Base-by-base conservation (phyloP, 2,113 vertebrate species). In the Dromas ardeola region DNA sequence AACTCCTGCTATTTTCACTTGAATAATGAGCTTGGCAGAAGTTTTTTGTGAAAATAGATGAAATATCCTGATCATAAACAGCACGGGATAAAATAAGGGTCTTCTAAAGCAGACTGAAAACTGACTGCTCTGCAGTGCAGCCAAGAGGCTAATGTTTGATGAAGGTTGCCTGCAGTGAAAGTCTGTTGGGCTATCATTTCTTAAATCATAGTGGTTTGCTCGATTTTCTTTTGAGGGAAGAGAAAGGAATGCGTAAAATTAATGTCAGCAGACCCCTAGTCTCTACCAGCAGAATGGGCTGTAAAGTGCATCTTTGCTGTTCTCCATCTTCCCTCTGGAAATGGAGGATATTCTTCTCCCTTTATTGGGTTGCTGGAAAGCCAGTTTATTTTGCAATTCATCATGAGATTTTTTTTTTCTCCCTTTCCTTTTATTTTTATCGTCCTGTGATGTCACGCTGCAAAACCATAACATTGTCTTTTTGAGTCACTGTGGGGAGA, bases 141-240 rank as follows among this genome's bases (percentile, higher is more conserved):
- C 86, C 81, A 94, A 89, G 66, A 90, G 81, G 78, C 94, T 95
- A 85, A 62, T 70, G 89, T 93, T 97, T 90, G 93, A 95, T 96
- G 93, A 69, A 89, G 91, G 93, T 78, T 94, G 86, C 94, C 96
- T 96, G 95, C 81, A 90, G 95, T 90, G 95, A 82, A 80, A 85
- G 81, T 73, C 87, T 91, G 86, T 86, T 0, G 6, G 91, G 50
- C 93, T 96, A 82, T 96, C 70, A 95, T 97, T 96, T 97, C 91
- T 97, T 91, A 96, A 82, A 95, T 96, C 91, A 93, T 91, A 94
- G 94, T 93, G 86, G 80, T 95, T 95, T 96, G 70, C 91, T 95
- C 47, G 2, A 88, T 96, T 95, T 95, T 93, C 86, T 79, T 95
- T 83, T 69, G 88, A 95, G 56, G 55, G 38, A 86, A 94, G 66